phyloP scores from a whole-genome alignment of 2,888 invertebrate species.

The Chaitophorus viminalis region DNA sequence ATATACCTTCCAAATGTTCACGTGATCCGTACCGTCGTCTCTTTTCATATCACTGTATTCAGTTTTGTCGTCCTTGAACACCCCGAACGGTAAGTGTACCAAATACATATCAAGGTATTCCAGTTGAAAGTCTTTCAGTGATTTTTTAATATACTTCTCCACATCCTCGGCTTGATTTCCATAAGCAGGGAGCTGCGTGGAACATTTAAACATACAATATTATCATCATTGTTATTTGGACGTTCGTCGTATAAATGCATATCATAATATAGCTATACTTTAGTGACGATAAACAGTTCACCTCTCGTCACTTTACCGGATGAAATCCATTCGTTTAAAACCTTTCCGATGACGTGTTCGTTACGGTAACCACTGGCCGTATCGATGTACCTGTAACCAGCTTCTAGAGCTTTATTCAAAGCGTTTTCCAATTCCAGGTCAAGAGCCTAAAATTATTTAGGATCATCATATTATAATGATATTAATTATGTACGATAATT shows the following conservation, averaged over 20 bases:
- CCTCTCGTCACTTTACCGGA: conserved; percentile 76
- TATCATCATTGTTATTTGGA: conserved; percentile 74
- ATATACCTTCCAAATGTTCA: conserved; percentile 47
- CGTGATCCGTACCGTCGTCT: conserved; percentile 37
- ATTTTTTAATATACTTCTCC: conserved; percentile 74
- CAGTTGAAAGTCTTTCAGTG: conserved; percentile 76
- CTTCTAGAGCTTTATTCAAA: conserved; percentile 77
- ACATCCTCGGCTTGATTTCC: conserved; percentile 75
- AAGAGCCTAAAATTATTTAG: conserved; percentile 64
- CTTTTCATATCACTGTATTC: conserved; percentile 4
- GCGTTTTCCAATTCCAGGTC: conserved; percentile 75
- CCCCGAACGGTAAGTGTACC: conserved; percentile 75
- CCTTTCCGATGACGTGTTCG: conserved; percentile 77
- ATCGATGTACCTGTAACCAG: conserved; percentile 82
- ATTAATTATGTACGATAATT: background rate
- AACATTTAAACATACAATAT: too few species aligned
- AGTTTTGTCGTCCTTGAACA: background rate
- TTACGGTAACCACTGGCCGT: conserved; percentile 78
- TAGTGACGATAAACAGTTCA: conserved; percentile 67
- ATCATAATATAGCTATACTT: conserved; percentile 1
- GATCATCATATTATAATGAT: background rate
- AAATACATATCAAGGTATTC: conserved; percentile 86
- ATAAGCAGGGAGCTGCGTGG: conserved; percentile 67
- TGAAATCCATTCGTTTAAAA: conserved; percentile 73
- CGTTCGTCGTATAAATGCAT: conserved; percentile 70